A percentile compares a stretch with the other conserved stretches of the same genome.
These are phyloP conservation scores for Gymnoscopelus braueri DNA, from an alignment of 2,797 vertebrate genomes.

Conservation along the genomic window DNA sequence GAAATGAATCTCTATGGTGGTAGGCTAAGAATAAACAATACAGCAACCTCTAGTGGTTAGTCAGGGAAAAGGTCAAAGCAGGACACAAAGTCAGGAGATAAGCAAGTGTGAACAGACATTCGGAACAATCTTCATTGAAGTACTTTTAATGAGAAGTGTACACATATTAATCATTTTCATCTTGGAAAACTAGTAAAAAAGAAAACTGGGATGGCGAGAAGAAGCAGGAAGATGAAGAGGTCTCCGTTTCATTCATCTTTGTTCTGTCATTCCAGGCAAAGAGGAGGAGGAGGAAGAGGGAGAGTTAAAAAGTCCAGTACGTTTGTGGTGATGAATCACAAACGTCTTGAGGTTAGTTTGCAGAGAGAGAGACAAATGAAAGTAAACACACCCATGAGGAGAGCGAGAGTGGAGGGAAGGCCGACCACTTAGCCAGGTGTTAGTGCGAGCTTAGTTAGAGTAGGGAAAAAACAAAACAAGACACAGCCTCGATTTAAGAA, in stretches of 20 bases:
- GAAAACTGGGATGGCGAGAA: conserved; percentile 32
- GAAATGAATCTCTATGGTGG: neutral
- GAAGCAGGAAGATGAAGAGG: conserved; percentile 33
- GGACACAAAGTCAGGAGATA: conserved; percentile 13
- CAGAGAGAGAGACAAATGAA: conserved; percentile 48
- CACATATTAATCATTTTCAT: conserved; percentile 27
- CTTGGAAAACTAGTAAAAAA: conserved; percentile 3
- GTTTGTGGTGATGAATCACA: conserved; percentile 58
- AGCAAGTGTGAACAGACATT: conserved; percentile 9
- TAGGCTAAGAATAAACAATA: neutral
- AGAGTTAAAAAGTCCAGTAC: conserved; percentile 38
- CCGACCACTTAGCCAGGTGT: conserved; percentile 64
- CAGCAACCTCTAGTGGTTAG: neutral
- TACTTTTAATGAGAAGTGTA: conserved; percentile 15
- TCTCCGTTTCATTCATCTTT: conserved; percentile 47
- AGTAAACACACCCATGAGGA: conserved; percentile 55
- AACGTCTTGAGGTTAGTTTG: conserved; percentile 71
- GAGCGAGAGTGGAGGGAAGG: conserved; percentile 55
- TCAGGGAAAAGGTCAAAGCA: conserved; percentile 4
- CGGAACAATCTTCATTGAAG: conserved; percentile 12
- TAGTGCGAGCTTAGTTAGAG: conserved; percentile 77
- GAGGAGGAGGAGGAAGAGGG: conserved; percentile 39
- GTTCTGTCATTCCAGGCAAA: conserved; percentile 50
- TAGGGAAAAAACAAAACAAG: conserved; percentile 41
- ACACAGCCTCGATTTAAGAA: conserved; percentile 54